Base-by-base conservation (phyloP, 2,113 vertebrate species). In the Petrocephalus zakoni region DNA sequence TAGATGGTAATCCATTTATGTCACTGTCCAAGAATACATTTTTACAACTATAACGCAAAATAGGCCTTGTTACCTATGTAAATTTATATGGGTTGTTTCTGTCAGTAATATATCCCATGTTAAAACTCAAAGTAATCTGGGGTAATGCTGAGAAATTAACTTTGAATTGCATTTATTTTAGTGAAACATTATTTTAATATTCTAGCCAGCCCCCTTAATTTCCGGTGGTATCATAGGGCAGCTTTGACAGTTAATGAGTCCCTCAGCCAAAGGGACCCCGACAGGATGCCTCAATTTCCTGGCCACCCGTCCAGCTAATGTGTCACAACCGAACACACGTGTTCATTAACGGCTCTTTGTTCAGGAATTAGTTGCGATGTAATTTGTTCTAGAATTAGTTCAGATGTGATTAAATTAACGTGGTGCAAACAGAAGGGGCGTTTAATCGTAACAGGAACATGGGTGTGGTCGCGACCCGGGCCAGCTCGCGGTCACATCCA, bases 31-130 rank as follows among this genome's bases (percentile, higher is more conserved):
- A 52, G 46, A 51, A 51, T 29, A 22, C n/a, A 87, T 51, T 37
- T 75, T 87, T 87, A 72, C 61, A 87, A 29, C 42, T 75, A 52
- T 52, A 49, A 53, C 22, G 8, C 19, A 61, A 53, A 87, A 61
- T 64, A 64, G 55, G 34, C 9, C 56, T 55, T 56, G 52, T 55
- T 87, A 87, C 86, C 37, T 87, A 42, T 15, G 6, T 25, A 52
- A 72, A 87, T 87, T 53, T 75, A 75, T 87, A 75, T 34, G 34
- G 46, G 34, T 75, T 85, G 8, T 86, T 86, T 86, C 29, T 55
- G 52, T 21, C 22, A 37, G 25, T 21, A 88, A 46, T 55, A 34
- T 49, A n/a, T 29, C 46, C 22, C 86, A 68, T 64, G 61, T 68
- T 29, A 47, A 87, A 19, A 55, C 55, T 87, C 56, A 68, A 29